Conservation (phyloP, 2,113 vertebrate species). For the Heterotis niloticus region DNA sequence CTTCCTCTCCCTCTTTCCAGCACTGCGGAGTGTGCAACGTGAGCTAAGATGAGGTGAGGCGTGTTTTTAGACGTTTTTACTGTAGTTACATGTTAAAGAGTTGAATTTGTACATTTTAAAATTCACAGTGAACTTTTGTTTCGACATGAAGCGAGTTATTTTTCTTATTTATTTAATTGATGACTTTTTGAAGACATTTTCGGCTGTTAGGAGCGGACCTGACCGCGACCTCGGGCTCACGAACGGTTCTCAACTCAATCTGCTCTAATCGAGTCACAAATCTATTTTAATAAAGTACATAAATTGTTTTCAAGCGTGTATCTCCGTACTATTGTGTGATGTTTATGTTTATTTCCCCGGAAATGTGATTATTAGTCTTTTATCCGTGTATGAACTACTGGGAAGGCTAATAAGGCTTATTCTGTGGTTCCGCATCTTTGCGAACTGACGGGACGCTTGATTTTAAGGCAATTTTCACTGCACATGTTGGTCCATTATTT, state of each 20-base stretch:
- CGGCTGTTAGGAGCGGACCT: not conserved
- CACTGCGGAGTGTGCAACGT: conserved; percentile 10
- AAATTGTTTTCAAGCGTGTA: not conserved
- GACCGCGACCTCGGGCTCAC: not conserved
- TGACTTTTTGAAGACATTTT: not conserved
- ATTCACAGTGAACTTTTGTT: not conserved
- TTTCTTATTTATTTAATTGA: no score
- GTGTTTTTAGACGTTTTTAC: not conserved
- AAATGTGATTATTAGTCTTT: no score
- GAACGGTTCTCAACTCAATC: not conserved
- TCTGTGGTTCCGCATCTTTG: no score
- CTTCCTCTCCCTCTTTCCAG: conserved; percentile 50
- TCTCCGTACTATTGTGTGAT: not conserved
- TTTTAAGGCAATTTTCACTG: no score
- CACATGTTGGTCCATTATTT: no score
- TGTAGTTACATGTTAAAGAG: not conserved
- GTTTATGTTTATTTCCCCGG: not conserved
- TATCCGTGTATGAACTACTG: no score
- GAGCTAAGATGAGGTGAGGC: conserved; percentile 46
- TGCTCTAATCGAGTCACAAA: conserved; percentile 2
- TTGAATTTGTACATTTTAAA: not conserved
- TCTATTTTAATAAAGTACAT: not conserved
- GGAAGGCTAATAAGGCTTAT: no score
- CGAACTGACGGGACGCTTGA: no score
- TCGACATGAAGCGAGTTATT: no score